A percentile compares a stretch with the other conserved stretches of the same genome.
These are phyloP conservation scores for Candoia aspera DNA, from an alignment of 2,113 vertebrate genomes.

Conservation along the genomic window DNA sequence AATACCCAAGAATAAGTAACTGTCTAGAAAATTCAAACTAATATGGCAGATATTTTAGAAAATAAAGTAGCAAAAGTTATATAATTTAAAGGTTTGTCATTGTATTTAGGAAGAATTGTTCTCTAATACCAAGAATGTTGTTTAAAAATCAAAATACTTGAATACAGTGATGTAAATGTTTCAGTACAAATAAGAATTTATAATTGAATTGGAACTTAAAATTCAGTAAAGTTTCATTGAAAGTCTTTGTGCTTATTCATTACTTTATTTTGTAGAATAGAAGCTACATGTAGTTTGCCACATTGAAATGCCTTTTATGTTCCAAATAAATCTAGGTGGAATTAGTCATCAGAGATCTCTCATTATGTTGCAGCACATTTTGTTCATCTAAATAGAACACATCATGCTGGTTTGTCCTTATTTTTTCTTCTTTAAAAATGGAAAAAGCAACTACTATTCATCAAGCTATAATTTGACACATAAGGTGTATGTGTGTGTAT, in stretches of 20 bases:
- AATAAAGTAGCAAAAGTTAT: not conserved
- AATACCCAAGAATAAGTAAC: not conserved
- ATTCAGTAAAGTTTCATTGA: not conserved
- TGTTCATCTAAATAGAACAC: slow-evolving; percentile 14
- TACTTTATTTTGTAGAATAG: not conserved
- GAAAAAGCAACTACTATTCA: not conserved
- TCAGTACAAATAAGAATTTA: slow-evolving; percentile 7
- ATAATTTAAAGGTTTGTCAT: not conserved
- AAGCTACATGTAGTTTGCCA: not conserved
- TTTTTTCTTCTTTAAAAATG: slow-evolving; percentile 16
- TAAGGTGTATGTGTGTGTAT: not conserved
- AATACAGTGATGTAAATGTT: slow-evolving; percentile 11
- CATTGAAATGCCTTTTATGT: slow-evolving; percentile 11
- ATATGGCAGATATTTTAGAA: not conserved
- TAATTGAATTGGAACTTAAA: not conserved
- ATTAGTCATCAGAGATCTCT: slow-evolving; percentile 33
- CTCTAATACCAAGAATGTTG: not conserved
- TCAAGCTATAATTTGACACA: not conserved
- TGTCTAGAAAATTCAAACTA: not conserved
- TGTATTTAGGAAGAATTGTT: not conserved
- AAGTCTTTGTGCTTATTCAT: not conserved
- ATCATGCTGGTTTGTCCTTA: slow-evolving; percentile 4
- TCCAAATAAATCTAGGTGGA: slow-evolving; percentile 9
- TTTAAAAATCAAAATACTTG: slow-evolving; percentile 5
- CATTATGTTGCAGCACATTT: slow-evolving; percentile 15